Conservation (phyloP, 2,113 vertebrate genomes). For the Xyliphius kryptos region DNA sequence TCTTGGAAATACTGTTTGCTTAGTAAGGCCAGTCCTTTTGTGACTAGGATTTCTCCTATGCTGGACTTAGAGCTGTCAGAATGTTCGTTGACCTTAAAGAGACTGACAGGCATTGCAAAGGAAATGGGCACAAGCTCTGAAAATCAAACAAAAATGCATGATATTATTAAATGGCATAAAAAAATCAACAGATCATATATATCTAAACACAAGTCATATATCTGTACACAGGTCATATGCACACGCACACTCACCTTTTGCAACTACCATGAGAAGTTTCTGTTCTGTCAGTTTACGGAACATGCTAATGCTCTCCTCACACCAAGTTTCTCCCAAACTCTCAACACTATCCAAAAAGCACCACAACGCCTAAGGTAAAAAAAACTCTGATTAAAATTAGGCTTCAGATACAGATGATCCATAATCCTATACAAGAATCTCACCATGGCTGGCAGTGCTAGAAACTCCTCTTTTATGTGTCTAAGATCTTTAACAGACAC, state of each 20-base stretch:
- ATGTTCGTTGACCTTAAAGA: slow-evolving; percentile 44
- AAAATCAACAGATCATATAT: no score
- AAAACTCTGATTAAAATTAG: not conserved
- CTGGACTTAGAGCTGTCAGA: slow-evolving; percentile 16
- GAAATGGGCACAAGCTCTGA: slow-evolving; percentile 15
- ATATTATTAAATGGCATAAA: no score
- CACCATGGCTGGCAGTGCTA: slow-evolving; percentile 78
- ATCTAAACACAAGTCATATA: no score
- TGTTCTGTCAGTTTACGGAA: slow-evolving; percentile 73
- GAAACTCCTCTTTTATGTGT: slow-evolving; percentile 78
- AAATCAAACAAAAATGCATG: no score
- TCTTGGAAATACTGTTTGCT: slow-evolving; percentile 47
- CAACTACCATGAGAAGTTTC: slow-evolving; percentile 67
- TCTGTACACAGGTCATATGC: no score
- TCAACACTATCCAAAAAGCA: slow-evolving; percentile 74
- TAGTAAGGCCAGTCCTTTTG: slow-evolving; percentile 51
- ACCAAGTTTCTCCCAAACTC: slow-evolving; percentile 70
- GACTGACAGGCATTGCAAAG: slow-evolving; percentile 45
- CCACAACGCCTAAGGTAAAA: slow-evolving; percentile 69
- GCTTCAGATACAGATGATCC: not conserved
- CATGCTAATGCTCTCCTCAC: slow-evolving; percentile 59
- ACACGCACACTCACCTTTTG: slow-evolving; percentile 73
- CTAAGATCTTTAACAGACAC: slow-evolving; percentile 69
- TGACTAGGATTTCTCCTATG: slow-evolving; percentile 53
- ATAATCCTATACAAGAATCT: no score